A percentile compares a stretch with the other conserved stretches of the same genome.
Evolutionary conservation across 2,113 vertebrate species (phyloP).

Genomic region (Fregata magnificens): DNA sequence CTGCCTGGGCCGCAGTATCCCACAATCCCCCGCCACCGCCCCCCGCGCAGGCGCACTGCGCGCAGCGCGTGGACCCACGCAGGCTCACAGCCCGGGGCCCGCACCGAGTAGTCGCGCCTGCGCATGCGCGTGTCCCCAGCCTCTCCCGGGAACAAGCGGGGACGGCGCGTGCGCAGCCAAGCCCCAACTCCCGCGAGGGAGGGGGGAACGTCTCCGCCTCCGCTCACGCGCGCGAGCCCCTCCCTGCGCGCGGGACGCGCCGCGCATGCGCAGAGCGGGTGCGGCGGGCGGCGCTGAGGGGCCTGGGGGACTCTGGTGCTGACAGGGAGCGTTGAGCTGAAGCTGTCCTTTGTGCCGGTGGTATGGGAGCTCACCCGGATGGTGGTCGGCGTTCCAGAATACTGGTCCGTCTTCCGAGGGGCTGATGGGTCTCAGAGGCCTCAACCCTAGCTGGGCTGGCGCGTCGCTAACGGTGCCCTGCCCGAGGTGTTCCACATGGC

Average conservation of each 20-base stretch:
- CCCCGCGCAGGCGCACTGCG: not conserved
- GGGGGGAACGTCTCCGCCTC: too few species aligned
- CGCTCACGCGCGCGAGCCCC: not conserved
- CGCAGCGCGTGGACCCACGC: not conserved
- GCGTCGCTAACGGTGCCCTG: rapidly evolving
- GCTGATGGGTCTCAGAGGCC: not conserved
- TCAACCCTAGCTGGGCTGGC: not conserved
- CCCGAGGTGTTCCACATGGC: rapidly evolving
- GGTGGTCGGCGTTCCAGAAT: not conserved
- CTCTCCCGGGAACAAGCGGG: not conserved
- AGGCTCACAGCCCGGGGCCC: not conserved
- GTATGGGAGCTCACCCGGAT: not conserved
- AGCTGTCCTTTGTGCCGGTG: not conserved
- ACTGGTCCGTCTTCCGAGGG: too few species aligned
- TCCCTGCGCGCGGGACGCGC: not conserved
- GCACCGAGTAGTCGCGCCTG: not conserved
- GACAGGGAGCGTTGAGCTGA: rapidly evolving
- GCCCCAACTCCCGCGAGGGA: not conserved
- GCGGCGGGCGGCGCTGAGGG: not conserved
- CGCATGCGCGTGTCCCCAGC: not conserved
- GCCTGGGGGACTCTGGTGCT: rapidly evolving
- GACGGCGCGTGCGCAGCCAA: not conserved
- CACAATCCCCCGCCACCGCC: not conserved
- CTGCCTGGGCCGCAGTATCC: slow-evolving; percentile 41
- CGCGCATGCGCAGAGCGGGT: not conserved